Evolutionary conservation across 2,113 vertebrate species (phyloP), one percentile per base, ranked within the genome.

Genomic region (Oryzias javanicus): DNA sequence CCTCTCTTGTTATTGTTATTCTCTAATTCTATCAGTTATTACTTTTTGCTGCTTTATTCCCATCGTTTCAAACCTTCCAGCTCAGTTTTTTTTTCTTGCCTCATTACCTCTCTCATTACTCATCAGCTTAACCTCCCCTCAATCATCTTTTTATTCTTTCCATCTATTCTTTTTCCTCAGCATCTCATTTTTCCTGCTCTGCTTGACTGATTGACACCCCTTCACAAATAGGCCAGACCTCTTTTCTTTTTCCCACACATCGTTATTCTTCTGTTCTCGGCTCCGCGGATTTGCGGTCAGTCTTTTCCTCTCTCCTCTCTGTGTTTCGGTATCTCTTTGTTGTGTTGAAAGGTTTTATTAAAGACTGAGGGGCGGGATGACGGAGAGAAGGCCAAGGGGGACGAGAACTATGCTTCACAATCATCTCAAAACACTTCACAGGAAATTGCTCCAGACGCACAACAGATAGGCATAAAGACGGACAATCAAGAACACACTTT

Each of bases 341-440:
- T 60, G 16, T 74, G 68, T 58, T 50, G 22, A 79, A 64, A 73
- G 54, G 40, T 49, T 60, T 77, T 42, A 67, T 75, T 84, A 76
- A 49, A 69, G 48, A 64, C 27, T 44, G 64, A 74, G 22, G 66
- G 56, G 20, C 44, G 55, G 53, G 56, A 18, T 4, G 41, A 55
- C 47, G 51, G 47, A 52, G 53, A 45, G 50, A 16, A 49, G 56
- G 46, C 42, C 15, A 20, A 47, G 22, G 45, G 49, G 29, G 65
- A 42, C 15, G 58, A 60, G 60, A 59, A 19, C 67, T 56, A 56
- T 66, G 70, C 62, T 76, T 75, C 54, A 74, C 63, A 72, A 74
- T 79, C 51, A 79, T 80, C 74, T 73, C 63, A 27, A 74, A 79
- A 80, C 70, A 51, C 61, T 75, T 78, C 55, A 70, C 74, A 76